Base-by-base conservation (phyloP, 2,888 invertebrate genomes). In the Drosophila greeni region DNA sequence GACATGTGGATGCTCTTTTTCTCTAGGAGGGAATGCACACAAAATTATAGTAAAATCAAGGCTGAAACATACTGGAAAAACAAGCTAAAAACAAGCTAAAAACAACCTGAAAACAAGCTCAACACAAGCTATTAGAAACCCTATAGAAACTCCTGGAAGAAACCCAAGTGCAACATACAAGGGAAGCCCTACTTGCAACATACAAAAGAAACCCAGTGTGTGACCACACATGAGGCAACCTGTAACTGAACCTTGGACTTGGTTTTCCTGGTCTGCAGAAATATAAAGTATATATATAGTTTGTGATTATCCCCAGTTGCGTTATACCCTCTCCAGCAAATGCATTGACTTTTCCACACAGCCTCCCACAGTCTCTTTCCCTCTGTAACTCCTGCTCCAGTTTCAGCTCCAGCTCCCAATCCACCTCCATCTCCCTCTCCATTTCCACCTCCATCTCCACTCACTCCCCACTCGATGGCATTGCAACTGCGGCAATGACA, bases 401-500 rank as follows among this genome's bases (percentile, higher is more conserved):
- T 51, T 47, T 20, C 49, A 24, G 24, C 47, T 20, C n/a, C 16
- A 1, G 8, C 45, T 24, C 40, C 8, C n/a, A 2, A 47, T 42
- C n/a, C 40, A n/a, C 3, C 5, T 24, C 26, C 8, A 2, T 6
- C 24, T 24, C 26, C 26, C 8, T 0, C 2, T 26, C 2, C 26
- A 26, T 8, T 9, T 26, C 26, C 26, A 26, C 18, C 1, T 47
- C 23, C 52, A 23, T 23, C 45, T 26, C 24, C 53, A n/a, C 8
- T 23, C 37, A 26, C 59, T 31, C 29, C 40, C 29, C 40, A 36
- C 65, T 47, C 37, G 60, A 45, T 47, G 60, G 66, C 69, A 72
- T 54, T 76, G 70, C 76, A 70, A 81, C 74, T 76, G 82, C 72
- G 72, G 76, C 82, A 82, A 84, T 81, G 84, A 81, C 81, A 82